These are phyloP conservation scores for Xestia sexstrigata DNA, from an alignment of 2,888 invertebrate species.

Conservation along the genomic window DNA sequence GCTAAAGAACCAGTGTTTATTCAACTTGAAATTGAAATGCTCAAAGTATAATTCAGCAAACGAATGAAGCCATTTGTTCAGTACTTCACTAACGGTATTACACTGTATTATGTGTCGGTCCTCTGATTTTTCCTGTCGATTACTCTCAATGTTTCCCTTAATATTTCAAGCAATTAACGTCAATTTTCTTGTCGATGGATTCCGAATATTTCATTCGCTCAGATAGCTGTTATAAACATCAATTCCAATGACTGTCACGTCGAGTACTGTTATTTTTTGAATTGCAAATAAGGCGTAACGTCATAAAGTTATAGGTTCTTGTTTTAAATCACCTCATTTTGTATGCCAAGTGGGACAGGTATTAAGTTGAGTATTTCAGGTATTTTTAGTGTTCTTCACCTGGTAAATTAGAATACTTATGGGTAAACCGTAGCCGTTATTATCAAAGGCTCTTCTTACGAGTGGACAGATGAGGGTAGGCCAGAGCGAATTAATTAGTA, in stretches of 20 bases:
- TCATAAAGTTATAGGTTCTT: slow-evolving; percentile 60
- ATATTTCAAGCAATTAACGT: slow-evolving; percentile 78
- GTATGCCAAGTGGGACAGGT: slow-evolving; percentile 50
- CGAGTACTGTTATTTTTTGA: slow-evolving; percentile 64
- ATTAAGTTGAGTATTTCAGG: slow-evolving; percentile 45
- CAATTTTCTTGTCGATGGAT: slow-evolving; percentile 73
- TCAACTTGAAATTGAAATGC: slow-evolving; percentile 50
- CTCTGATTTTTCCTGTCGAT: slow-evolving; percentile 72
- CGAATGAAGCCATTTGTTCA: slow-evolving; percentile 37
- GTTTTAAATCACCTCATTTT: slow-evolving; percentile 57
- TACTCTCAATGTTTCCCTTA: slow-evolving; percentile 73
- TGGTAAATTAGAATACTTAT: slow-evolving; percentile 49
- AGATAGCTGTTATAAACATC: slow-evolving; percentile 70
- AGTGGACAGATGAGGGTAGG: neutral
- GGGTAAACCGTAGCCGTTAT: slow-evolving; percentile 31
- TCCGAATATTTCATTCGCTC: slow-evolving; percentile 71
- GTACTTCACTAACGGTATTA: slow-evolving; percentile 55
- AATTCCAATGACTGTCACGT: slow-evolving; percentile 70
- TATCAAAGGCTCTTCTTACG: slow-evolving; percentile 12
- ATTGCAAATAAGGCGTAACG: slow-evolving; percentile 60
- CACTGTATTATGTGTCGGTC: slow-evolving; percentile 59
- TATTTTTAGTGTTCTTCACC: slow-evolving; percentile 43
- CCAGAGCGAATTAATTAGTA: neutral
- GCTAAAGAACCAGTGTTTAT: slow-evolving; percentile 60
- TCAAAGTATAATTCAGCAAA: slow-evolving; percentile 42